Base-by-base conservation (phyloP, 1,140 invertebrate species). In the Frieseomelitta varia region DNA sequence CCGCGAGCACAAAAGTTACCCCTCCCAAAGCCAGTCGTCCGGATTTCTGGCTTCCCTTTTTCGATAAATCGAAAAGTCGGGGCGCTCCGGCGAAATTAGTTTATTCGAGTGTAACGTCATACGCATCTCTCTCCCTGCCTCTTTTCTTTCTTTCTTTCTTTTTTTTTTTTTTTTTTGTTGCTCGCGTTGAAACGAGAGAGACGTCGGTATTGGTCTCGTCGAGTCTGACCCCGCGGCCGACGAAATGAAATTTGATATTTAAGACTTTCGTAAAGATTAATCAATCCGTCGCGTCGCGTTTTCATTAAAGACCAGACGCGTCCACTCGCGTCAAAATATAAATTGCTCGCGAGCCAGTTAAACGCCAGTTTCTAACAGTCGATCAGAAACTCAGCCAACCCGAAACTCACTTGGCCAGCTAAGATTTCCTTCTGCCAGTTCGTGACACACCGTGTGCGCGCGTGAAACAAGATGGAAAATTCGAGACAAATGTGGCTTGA, bases 91-190 rank as follows among this genome's bases (percentile, higher is more conserved):
- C 55, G 68, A 89, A 89, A 89, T 89, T 89, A 87, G 76, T 89
- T 90, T 87, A 89, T 87, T 87, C 79, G 76, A 85, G 85, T 72
- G 88, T 85, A 87, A 77, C 65, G 87, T 85, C 81, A 78, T 69
- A 74, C 55, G 74, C 69, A 65, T 75, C 15, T 61, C 58, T 74
- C 76, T 77, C 21, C 58, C 30, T 65, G 21, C 34, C 34, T 39
- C 4, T 39, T 4, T 39, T 4, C 4, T 39, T 39, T 39, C n/a
- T n/a, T n/a, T n/a, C n/a, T n/a, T n/a, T n/a, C n/a, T 39, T 39
- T 39, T 39, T 39, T 39, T 4, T 2, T 39, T 39, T 39, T 2
- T 2, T 34, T 2, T 55, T 71, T 73, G 61, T 53, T n/a, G n/a
- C 34, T 85, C 63, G 39, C 34, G 34, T 30, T 2, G 30, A 30